Conservation (phyloP, 2,797 vertebrate genomes). For the Spheniscus humboldti region DNA sequence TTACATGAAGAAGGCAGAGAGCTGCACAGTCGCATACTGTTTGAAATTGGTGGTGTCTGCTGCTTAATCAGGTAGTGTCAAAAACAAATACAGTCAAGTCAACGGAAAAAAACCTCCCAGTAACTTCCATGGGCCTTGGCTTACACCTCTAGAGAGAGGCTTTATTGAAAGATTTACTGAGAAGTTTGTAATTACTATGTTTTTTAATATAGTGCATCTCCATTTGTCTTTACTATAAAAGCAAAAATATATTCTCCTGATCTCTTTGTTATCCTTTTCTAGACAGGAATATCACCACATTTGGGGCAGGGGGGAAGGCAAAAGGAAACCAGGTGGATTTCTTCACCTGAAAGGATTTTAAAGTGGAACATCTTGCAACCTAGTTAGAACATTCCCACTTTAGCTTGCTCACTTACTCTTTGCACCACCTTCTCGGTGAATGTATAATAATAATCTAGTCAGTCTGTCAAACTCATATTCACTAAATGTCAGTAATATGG, state of each 20-base stretch:
- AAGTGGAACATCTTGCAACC: not conserved
- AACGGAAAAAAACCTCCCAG: not conserved
- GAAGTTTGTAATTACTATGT: not conserved
- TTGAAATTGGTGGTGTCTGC: conserved; percentile 13
- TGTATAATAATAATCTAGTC: not conserved
- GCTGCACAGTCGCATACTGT: conserved; percentile 8
- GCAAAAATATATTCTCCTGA: not conserved
- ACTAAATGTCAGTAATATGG: not conserved
- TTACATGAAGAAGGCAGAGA: not conserved
- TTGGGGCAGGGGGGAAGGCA: not conserved
- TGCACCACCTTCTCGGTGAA: not conserved
- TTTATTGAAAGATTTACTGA: not conserved
- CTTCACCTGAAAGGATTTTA: not conserved
- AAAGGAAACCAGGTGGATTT: not conserved
- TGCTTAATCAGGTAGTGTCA: conserved; percentile 31
- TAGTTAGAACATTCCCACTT: not conserved
- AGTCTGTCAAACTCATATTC: not conserved
- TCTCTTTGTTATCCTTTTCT: not conserved
- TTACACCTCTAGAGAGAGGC: not conserved
- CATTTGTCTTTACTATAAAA: not conserved
- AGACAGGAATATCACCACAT: not conserved
- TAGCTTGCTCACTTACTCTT: not conserved
- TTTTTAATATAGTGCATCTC: not conserved
- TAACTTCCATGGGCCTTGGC: not conserved
- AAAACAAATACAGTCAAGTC: not conserved